Evolutionary conservation across 2,888 invertebrate species (phyloP), one percentile per base, ranked within the genome.

Genomic region (Physocephala rufipes): DNA sequence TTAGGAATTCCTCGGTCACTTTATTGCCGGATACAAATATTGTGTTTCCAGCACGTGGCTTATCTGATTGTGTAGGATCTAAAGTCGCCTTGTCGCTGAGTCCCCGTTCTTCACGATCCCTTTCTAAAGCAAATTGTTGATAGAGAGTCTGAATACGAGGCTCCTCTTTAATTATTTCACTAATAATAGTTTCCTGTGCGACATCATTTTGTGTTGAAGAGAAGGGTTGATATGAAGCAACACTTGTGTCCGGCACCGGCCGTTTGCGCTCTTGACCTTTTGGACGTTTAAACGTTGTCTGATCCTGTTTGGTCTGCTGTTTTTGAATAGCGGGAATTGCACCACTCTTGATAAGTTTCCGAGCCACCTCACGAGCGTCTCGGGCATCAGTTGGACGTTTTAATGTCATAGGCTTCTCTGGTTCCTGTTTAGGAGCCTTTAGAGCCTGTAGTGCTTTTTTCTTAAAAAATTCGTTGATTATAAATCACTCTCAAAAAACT

Each of bases 341-440:
- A 13, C 97, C 97, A 75, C 95, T 95, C 86, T 95, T 95, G 2
- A 97, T 91, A n/a, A 97, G 87, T 83, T 97, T 97, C 71, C 96
- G 93, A 0, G 97, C 97, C 30, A 96, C 94, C 88, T 97, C 97
- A 61, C 96, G 91, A 2, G 97, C 97, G 88, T 97, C 96, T 71
- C 95, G 89, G 0, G 95, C 95, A 87, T 96, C 95, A 5, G 95
- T 92, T 0, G 94, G 94, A 26, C 95, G 89, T 84, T 96, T 96
- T 0, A 93, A 91, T 24, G 91, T 88, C 70, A 93, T 89, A 1
- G 94, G 93, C 78, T 95, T 93, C 82, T 96, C 96, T 0, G 94
- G 92, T 83, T 97, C 97, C 75, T 93, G 94, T 85, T 96, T 95
- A 0, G 96, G 96, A 0, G 95, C 91, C 85, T 93, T 93, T 72